Evolutionary conservation across 2,797 vertebrate species (phyloP).

Genomic region (Macropodus opercularis): DNA sequence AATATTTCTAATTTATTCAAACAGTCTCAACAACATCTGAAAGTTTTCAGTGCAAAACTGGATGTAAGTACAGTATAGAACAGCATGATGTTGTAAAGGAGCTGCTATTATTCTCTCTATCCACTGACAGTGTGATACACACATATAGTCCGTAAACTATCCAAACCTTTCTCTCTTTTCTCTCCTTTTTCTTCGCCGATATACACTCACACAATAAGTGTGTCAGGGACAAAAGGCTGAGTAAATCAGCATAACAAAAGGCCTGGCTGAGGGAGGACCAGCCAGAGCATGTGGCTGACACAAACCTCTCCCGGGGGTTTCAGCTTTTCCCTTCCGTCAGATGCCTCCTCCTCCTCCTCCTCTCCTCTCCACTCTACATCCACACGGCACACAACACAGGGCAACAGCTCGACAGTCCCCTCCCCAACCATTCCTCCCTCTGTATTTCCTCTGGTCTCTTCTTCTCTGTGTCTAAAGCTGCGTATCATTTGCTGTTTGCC

Average conservation of each 20-base stretch:
- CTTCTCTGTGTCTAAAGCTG: slow-evolving; percentile 34
- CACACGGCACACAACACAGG: slow-evolving; percentile 40
- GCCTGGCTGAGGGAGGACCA: slow-evolving; percentile 67
- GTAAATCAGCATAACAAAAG: slow-evolving; percentile 91
- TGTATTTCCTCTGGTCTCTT: background rate
- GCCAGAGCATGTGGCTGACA: slow-evolving; percentile 79
- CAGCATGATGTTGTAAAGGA: too few relatives aligned
- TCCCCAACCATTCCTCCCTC: background rate
- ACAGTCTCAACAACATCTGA: background rate
- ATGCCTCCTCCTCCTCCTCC: slow-evolving; percentile 35
- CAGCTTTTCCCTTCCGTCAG: slow-evolving; percentile 25
- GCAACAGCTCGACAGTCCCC: slow-evolving; percentile 24
- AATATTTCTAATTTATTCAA: background rate
- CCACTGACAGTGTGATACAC: background rate
- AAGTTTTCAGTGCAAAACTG: background rate
- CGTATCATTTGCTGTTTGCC: slow-evolving; percentile 30
- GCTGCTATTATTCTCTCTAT: background rate
- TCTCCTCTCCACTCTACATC: slow-evolving; percentile 23
- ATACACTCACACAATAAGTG: slow-evolving; percentile 38
- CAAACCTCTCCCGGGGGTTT: slow-evolving; percentile 49
- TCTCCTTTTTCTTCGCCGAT: slow-evolving; percentile 22
- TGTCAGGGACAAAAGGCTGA: slow-evolving; percentile 76
- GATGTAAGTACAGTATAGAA: background rate
- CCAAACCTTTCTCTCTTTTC: slow-evolving; percentile 32
- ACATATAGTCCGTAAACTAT: slow-evolving; percentile 19